Conservation (phyloP, 2,888 invertebrate species). For the Beris morrisii region DNA sequence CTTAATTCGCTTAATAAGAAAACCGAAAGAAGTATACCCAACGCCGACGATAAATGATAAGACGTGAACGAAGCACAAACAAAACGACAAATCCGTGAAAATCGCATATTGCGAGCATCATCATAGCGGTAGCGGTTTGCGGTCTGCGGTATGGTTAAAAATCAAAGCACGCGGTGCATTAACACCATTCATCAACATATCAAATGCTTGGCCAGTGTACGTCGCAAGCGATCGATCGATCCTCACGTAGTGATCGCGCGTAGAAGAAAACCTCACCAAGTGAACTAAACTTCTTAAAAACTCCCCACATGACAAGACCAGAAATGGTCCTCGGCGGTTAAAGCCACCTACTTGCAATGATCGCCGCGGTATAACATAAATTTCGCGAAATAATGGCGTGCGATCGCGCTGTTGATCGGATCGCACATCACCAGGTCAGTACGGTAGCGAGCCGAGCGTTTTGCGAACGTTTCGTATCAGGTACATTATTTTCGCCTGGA, state of each 20-base stretch:
- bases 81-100: neutral
- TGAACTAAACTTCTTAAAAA: too few species aligned
- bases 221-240: too few species aligned
- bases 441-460: neutral
- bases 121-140: neutral
- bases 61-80: neutral
- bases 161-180: slow-evolving; percentile 36
- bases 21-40: neutral
- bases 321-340: too few species aligned
- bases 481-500: neutral
- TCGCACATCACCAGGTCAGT: neutral
- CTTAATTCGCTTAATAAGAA: neutral
- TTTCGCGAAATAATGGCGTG: slow-evolving; percentile 22
- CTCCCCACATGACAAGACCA: too few species aligned
- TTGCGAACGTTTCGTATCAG: neutral
- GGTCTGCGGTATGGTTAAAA: slow-evolving; percentile 14
- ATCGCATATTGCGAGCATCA: neutral
- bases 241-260: too few species aligned
- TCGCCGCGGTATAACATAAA: slow-evolving; percentile 23
- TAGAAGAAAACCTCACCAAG: too few species aligned
- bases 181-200: slow-evolving; percentile 37
- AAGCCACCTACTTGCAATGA: too few species aligned
- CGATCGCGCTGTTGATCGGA: neutral
- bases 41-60: neutral
- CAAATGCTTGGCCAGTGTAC: neutral